Base-by-base conservation (phyloP, 2,113 vertebrate genomes). In the Phaethon lepturus region DNA sequence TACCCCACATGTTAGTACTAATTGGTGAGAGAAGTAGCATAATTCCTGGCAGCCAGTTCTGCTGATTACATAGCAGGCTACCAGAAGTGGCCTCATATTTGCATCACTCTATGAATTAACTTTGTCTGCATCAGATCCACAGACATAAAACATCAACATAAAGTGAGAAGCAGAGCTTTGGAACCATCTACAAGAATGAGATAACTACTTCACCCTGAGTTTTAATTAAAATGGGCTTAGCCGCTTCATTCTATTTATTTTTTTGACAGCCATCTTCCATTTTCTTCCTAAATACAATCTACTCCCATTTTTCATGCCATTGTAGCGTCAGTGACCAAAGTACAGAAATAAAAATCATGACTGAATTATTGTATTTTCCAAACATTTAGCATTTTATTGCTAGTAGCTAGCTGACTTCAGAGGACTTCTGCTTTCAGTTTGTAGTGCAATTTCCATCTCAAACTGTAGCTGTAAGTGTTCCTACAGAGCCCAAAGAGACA, bases 151-250 rank as follows among this genome's bases (percentile, higher is more conserved):
- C 56, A 49, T 8, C 0, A 2, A 33, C 53, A 44, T 11, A 1
- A 42, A 87, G 73, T 2, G 40, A 62, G 76, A 26, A 93, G 62
- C 33, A 73, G 84, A 50, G 83, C 62, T 89, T 49, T 64, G 74
- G 81, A 95, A 90, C 35, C 71, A 58, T 76, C 62, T 7, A 35
- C 4, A 13, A 53, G 28, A 79, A 64, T 5, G 56, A 97, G 60
- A 28, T 35, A 75, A 60, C 64, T 45, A 10, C 78, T 85, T 75
- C 80, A 60, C 38, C 55, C 72, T 40, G 31, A 95, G 47, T 67
- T 90, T 92, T 95, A 97, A 96, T 97, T 95, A 97, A 92, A 95
- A 86, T 28, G 16, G 60, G 71, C 63, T 69, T 18, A 86, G 77
- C 69, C 50, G 62, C 84, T 95, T 88, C 12, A 26, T 69, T 95